Evolutionary conservation across 2,113 vertebrate genomes (phyloP).

Genomic region (Edolisoma coerulescens): DNA sequence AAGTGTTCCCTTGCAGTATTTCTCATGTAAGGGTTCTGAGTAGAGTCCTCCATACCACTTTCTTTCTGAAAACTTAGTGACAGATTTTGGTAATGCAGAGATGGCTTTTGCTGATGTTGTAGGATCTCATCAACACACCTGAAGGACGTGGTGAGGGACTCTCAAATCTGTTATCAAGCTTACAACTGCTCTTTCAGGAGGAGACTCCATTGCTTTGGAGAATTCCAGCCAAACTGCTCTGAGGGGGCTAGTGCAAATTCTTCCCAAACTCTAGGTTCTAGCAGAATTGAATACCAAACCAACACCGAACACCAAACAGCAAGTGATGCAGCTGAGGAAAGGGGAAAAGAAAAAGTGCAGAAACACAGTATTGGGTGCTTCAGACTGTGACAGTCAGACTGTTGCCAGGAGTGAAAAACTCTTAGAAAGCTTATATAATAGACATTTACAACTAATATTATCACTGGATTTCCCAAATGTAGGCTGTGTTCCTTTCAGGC

Average conservation of each 20-base stretch:
- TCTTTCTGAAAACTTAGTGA: not conserved
- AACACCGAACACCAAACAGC: not conserved
- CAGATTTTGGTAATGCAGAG: not conserved
- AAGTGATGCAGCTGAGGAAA: not conserved
- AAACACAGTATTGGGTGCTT: not conserved
- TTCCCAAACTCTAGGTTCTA: not conserved
- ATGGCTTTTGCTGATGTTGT: not conserved
- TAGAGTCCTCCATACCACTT: not conserved
- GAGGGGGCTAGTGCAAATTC: not conserved
- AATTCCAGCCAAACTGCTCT: not conserved
- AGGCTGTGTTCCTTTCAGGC: conserved; percentile 1
- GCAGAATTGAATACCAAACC: not conserved
- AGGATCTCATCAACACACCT: not conserved
- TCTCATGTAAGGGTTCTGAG: not conserved
- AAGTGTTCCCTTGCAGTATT: not conserved
- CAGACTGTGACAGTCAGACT: not conserved
- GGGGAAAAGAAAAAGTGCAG: not conserved
- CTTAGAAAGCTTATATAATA: not conserved
- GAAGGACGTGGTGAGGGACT: not conserved
- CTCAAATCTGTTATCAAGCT: not conserved
- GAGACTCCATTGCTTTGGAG: not conserved
- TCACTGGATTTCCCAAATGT: not conserved
- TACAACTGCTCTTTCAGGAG: not conserved
- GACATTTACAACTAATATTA: conserved; percentile 9
- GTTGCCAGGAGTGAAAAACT: not conserved